Evolutionary conservation across 2,113 vertebrate species (phyloP).

Genomic region (Coptodon bakossiorum): DNA sequence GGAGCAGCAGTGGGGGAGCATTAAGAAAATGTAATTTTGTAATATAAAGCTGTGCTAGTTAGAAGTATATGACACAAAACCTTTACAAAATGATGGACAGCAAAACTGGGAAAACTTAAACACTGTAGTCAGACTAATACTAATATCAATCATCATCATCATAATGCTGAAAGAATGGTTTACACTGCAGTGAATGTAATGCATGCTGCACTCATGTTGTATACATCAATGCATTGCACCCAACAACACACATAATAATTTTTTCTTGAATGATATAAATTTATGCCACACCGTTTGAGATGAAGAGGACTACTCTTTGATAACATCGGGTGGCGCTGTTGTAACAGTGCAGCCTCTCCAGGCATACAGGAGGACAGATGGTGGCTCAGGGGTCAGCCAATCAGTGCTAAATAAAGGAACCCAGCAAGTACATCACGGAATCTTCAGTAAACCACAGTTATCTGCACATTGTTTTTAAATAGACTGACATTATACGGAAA

Average conservation of each 20-base stretch:
- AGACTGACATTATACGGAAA: background rate
- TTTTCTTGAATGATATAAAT: background rate
- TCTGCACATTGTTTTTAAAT: background rate
- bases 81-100: background rate
- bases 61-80: background rate
- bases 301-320: background rate
- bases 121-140: background rate
- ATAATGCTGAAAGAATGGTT: background rate
- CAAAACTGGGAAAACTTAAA: background rate
- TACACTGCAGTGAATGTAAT: background rate
- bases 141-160: background rate
- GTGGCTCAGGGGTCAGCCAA: constrained; percentile 7
- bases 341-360: background rate
- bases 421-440: background rate
- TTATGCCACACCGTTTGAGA: background rate
- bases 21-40: background rate
- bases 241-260: background rate
- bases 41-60: background rate
- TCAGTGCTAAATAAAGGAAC: constrained; percentile 20
- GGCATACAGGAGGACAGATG: constrained; percentile 41
- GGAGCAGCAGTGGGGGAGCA: background rate
- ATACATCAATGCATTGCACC: background rate
- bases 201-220: background rate
- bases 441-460: background rate
- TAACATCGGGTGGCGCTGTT: background rate